These are phyloP conservation scores for Condylostylus longicornis DNA, from an alignment of 1,140 invertebrate species.

Conservation along the genomic window DNA sequence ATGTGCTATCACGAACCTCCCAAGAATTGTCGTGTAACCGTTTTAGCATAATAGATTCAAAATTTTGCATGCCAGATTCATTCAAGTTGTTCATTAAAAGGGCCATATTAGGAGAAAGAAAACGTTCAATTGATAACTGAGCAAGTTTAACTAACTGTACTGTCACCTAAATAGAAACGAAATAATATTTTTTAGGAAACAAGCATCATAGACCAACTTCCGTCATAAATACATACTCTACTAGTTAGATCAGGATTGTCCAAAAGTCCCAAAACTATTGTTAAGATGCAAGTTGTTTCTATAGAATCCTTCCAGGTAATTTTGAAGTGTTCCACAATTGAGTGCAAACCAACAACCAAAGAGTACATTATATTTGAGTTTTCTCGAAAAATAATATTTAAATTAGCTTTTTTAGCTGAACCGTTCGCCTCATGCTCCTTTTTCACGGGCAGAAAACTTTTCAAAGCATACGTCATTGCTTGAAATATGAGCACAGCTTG, in stretches of 20 bases:
- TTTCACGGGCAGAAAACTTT: conserved; percentile 38
- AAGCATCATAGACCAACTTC: conserved; percentile 5
- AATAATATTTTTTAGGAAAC: neutral
- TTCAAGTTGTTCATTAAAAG: conserved; percentile 46
- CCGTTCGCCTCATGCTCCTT: conserved; percentile 12
- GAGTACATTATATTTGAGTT: conserved; percentile 38
- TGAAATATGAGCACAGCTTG: conserved; percentile 56
- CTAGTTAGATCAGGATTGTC: conserved; percentile 28
- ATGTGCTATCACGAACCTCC: conserved; percentile 57
- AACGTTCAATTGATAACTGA: conserved; percentile 51
- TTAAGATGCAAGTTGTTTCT: conserved; percentile 28
- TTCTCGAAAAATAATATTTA: conserved; percentile 28
- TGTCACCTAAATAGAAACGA: conserved; percentile 38
- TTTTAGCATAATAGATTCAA: conserved; percentile 48
- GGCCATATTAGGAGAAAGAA: conserved; percentile 56
- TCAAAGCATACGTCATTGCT: conserved; percentile 46
- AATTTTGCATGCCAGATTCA: conserved; percentile 44
- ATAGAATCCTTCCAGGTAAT: conserved; percentile 52
- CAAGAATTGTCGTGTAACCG: conserved; percentile 54
- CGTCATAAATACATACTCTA: conserved; percentile 20
- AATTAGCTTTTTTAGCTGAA: conserved; percentile 25
- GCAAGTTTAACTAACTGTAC: conserved; percentile 51
- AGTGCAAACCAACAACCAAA: conserved; percentile 44
- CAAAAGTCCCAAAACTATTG: conserved; percentile 29
- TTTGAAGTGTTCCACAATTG: conserved; percentile 48